Evolutionary conservation across 1,140 invertebrate species (phyloP).

Genomic region (Sycophaga agraensis): DNA sequence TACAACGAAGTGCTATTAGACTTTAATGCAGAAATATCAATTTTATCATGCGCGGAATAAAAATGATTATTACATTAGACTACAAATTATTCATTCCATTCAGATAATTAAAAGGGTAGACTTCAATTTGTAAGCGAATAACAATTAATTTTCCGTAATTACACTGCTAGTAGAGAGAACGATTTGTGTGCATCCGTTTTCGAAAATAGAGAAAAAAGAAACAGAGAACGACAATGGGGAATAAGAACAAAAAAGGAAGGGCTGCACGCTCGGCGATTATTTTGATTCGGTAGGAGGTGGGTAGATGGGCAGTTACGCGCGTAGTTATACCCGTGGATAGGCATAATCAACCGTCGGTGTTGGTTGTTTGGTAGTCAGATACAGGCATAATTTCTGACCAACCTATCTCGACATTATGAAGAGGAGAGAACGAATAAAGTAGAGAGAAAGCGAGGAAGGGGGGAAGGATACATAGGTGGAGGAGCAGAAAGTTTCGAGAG

Average conservation of each 20-base stretch:
- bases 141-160: too few species aligned
- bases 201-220: too few species aligned
- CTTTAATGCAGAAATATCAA: too few species aligned
- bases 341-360: conserved; percentile 50
- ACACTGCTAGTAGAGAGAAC: too few species aligned
- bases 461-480: background rate
- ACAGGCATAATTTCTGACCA: conserved; percentile 53
- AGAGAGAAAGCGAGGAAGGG: background rate
- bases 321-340: conserved; percentile 47
- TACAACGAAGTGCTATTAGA: too few species aligned
- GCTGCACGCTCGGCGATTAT: conserved; percentile 42
- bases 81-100: too few species aligned
- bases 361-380: conserved; percentile 49
- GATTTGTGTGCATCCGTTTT: too few species aligned
- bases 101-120: too few species aligned
- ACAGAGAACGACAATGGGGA: background rate
- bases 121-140: too few species aligned
- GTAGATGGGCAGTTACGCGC: conserved; percentile 48
- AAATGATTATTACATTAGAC: too few species aligned
- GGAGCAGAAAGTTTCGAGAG: too few species aligned
- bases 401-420: background rate
- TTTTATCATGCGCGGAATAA: too few species aligned
- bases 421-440: background rate
- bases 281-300: conserved; percentile 46
- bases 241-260: background rate